Evolutionary conservation across 2,888 invertebrate species (phyloP).

Genomic region (Fragum sueziense): DNA sequence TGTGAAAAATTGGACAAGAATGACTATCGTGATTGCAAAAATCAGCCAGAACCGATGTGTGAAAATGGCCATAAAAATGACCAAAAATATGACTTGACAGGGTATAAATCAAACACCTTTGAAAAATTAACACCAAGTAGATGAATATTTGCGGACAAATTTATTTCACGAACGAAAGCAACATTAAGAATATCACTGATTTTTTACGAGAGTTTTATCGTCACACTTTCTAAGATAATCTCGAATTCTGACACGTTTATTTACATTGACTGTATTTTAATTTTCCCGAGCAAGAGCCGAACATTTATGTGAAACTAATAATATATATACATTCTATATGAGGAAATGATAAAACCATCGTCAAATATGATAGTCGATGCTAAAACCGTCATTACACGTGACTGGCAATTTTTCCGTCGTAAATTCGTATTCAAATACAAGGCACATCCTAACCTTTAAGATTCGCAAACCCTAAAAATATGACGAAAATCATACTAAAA

Average conservation of each 20-base stretch:
- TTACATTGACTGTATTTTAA: conserved; percentile 10
- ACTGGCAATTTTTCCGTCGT: conserved; percentile 13
- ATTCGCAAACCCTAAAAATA: not conserved
- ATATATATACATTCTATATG: not conserved
- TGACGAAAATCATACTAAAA: not conserved
- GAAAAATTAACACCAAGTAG: no score
- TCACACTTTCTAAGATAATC: conserved; percentile 3
- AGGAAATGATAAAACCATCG: conserved; percentile 9
- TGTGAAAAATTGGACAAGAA: no score
- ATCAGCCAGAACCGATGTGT: no score
- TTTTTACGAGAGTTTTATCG: conserved; percentile 2
- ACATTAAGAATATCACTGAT: conserved; percentile 12
- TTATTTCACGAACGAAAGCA: not conserved
- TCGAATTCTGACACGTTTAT: conserved; percentile 16
- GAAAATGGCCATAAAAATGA: no score
- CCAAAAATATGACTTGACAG: no score
- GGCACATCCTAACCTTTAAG: not conserved
- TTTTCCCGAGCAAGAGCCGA: not conserved
- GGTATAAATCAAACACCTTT: no score
- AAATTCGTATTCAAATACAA: not conserved
- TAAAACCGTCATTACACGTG: not conserved
- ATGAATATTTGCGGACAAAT: not conserved
- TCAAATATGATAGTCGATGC: not conserved
- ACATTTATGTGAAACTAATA: conserved; percentile 21
- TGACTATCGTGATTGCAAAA: no score